Evolutionary conservation across 2,888 invertebrate species (phyloP), one percentile per base, ranked within the genome.

Genomic region (Drosophila putrida): DNA sequence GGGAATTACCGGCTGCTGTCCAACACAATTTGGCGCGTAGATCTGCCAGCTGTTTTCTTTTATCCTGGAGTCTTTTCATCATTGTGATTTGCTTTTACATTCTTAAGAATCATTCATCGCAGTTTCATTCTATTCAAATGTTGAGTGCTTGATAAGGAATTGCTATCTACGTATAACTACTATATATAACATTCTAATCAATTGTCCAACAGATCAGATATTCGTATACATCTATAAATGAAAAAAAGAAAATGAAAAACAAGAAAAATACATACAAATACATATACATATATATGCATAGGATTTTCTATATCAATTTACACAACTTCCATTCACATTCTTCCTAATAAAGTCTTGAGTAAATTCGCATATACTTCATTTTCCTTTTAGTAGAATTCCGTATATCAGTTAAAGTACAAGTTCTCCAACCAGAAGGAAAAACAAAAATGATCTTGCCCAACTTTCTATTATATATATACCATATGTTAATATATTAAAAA

Each of bases 1-100:
- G 91, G 27, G 91, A 91, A 81, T 67, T 90, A 67, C 91, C 91
- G 33, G 91, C 91, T 57, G 91, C 91, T 50, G 91, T 91, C 53
- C 91, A 91, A 75, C 91, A 91, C 63, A 91, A 91, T 71, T 67
- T 78, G 33, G 93, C 92, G 62, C 78, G 71, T 10, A 63, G 65
- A 68, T 54, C 64, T 36, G 50, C 27, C 36, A 58, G 33, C 53
- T 69, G 65, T 13, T 25, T 50, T 6, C 46, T 38, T 15, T 47
- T 65, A 35, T 60, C 38, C 4, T 71, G 80, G 64, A 69, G 58
- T 61, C 60, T 64, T 35, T 36, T 58, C 43, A 39, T 63, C 11
- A 38, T 81, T 63, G 65, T 78, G 51, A 63, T 80, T 71, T 63
- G 66, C 38, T 77, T 71, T 35, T 57, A 71, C 43, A 41, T 63